These are phyloP conservation scores for Sycophila sp. DNA, from an alignment of 1,140 invertebrate genomes.

Conservation along the genomic window DNA sequence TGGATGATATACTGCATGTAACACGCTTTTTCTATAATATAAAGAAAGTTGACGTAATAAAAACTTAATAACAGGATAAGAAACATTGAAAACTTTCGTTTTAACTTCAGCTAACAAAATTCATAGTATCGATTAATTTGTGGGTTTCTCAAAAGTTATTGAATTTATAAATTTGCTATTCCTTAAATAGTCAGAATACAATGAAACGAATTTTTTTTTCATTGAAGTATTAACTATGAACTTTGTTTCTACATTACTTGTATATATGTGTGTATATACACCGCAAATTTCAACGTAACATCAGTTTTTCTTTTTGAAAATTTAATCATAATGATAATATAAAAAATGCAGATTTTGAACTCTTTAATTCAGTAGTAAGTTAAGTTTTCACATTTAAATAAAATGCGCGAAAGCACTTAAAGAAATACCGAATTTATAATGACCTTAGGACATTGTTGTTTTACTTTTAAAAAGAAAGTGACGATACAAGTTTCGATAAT, in stretches of 20 bases:
- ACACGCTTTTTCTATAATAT: not conserved
- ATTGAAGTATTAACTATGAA: conserved; percentile 21
- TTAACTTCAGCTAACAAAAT: not conserved
- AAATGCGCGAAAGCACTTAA: conserved; percentile 17
- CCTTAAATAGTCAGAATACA: no score
- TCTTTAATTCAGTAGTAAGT: conserved; percentile 23
- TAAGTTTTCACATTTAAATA: conserved; percentile 14
- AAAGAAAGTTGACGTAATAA: conserved; percentile 8
- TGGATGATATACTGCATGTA: conserved; percentile 5
- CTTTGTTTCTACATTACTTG: conserved; percentile 3
- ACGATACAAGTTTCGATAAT: conserved; percentile 21
- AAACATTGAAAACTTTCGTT: conserved; percentile 4
- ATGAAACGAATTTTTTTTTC: conserved; percentile 3
- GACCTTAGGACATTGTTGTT: no score
- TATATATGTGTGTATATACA: conserved; percentile 8
- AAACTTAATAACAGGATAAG: conserved; percentile 6
- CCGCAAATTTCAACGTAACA: conserved; percentile 26
- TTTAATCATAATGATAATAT: conserved; percentile 29
- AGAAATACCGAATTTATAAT: conserved; percentile 12
- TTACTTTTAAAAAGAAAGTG: no score
- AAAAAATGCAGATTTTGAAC: conserved; percentile 40
- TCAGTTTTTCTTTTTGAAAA: conserved; percentile 12
- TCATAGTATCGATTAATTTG: not conserved
- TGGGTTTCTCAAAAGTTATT: no score
- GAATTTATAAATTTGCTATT: not conserved